Conservation (phyloP, 2,888 invertebrate species). For the Himalopsyche japonica region DNA sequence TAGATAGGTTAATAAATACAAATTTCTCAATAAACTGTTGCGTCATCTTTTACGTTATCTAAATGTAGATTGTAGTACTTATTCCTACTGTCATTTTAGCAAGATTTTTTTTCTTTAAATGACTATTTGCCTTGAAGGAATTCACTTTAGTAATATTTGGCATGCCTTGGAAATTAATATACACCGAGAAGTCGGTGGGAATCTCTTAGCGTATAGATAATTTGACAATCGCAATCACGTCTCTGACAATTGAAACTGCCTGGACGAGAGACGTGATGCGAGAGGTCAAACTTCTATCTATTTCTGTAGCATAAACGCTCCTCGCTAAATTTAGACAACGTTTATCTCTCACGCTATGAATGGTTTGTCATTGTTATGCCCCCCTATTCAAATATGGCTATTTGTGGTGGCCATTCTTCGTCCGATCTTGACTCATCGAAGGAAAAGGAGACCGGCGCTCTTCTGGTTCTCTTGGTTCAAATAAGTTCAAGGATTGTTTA, state of each 20-base stretch:
- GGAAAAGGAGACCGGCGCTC: neutral
- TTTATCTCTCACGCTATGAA: neutral
- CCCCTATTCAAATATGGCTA: neutral
- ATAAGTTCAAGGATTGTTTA: no score
- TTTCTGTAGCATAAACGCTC: neutral
- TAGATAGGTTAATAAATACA: no score
- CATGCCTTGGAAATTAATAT: no score
- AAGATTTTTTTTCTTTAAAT: no score
- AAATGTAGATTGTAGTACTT: no score
- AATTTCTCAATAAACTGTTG: no score
- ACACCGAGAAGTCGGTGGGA: no score
- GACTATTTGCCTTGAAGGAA: no score
- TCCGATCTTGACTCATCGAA: neutral
- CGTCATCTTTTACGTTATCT: no score
- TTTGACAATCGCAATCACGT: neutral
- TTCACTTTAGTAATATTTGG: no score
- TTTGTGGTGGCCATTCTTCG: neutral
- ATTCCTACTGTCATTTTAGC: no score
- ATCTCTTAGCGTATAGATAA: neutral
- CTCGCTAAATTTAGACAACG: neutral
- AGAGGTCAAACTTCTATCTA: neutral
- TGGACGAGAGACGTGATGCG: neutral
- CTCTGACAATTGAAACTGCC: neutral
- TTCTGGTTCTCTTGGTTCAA: neutral
- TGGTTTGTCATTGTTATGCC: neutral